Evolutionary conservation across 2,113 vertebrate species (phyloP), one percentile per base, ranked within the genome.

Genomic region (Theristicus caerulescens): DNA sequence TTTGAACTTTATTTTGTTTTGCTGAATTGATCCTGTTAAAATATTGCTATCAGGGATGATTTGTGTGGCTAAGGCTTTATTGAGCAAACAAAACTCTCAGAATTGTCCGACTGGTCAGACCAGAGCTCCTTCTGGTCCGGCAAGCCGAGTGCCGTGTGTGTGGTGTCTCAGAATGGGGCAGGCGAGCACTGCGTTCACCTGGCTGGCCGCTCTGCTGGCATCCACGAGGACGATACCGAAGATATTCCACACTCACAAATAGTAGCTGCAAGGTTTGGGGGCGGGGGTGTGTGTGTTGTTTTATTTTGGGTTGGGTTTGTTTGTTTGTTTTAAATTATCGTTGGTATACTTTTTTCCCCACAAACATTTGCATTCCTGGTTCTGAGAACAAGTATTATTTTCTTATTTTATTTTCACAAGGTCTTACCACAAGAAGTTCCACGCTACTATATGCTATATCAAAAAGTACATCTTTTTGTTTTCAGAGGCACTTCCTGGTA

Each of bases 1-100:
- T 78, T 89, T 55, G 61, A 84, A 78, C 55, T 47, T 69, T 66
- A 51, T 73, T 92, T 91, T 84, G 94, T 89, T 94, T 82, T 87
- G 86, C 83, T 44, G 77, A 67, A 76, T 76, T 76, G 91, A 64
- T 78, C n/a, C 73, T 74, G 77, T 86, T 89, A 34, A 91, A 95
- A 62, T 59, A 2, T 24, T 71, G 72, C 55, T 71, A 5, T 83
- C 27, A 1, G 82, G 87, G 40, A 8, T 70, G 79, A 66, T 70
- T 81, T n/a, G 76, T 90, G 88, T 94, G 86, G n/a, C 64, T 13
- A 32, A 70, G 36, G 38, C 71, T 93, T 77, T 77, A 22, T 3
- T 67, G 88, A 72, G 73, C 92, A 86, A 94, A 89, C 90, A 70
- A 22, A 70, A n/a, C 26, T 12, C 46, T 2, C 44, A 49, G 46